Evolutionary conservation across 1,140 invertebrate genomes (phyloP), one percentile per base, ranked within the genome.

Genomic region (Lerema accius): DNA sequence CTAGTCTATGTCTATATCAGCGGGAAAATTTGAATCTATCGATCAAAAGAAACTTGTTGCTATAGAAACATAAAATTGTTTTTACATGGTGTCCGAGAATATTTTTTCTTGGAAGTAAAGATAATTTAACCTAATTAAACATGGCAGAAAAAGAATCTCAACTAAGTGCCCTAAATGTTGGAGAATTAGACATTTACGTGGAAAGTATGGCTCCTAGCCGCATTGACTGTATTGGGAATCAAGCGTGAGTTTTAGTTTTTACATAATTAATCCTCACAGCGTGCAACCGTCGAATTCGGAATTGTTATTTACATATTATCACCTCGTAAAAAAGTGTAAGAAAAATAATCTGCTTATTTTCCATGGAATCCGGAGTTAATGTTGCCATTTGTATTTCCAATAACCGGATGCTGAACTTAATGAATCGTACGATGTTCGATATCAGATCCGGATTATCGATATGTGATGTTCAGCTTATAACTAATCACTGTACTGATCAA

Each of bases 171-270:
- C 65, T 92, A 26, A 69, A 86, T 39, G 63, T 80, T 11, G 90
- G 90, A 2, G 91, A 92, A 71, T 63, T 92, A 39, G 88, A 92
- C 58, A 73, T 88, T 58, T 90, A 86, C 55, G 76, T 92, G 1
- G 80, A 86, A 46, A 89, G 82, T 56, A 86, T 90, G 71, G 78
- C 83, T 78, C 78, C 82, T 23, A 81, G 77, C 19, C 70, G 68
- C 4, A 85, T 91, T 26, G 82, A 88, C 50, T 51, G 43, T 35
- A 85, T 92, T 59, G 91, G 90, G 28, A 89, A 84, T 63, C 74
- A 83, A 76, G 74, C 76, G 90, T 91, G 86, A 76, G 76, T 69
- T 45, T 37, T 48, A 51, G 10, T 51, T 28, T 3, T 60, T 55
- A 28, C 67, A 17, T 23, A 3, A 23, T 23, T 23, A n/a, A n/a